Evolutionary conservation across 2,888 invertebrate genomes (phyloP).

Genomic region (Tipula helvola): DNA sequence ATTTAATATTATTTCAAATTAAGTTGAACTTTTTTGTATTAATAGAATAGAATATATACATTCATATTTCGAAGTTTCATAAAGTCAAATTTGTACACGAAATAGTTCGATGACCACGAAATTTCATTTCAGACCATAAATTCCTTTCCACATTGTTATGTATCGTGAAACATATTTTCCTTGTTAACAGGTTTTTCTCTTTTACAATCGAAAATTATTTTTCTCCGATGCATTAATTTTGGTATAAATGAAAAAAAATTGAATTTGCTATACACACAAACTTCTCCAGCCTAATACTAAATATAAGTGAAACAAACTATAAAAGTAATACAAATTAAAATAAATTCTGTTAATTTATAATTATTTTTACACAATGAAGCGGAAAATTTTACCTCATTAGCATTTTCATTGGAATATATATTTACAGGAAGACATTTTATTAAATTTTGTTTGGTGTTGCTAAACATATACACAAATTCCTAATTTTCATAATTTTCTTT

Average conservation of each 20-base stretch:
- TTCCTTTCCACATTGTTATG: no score
- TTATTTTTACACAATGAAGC: not conserved
- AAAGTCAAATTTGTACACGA: no score
- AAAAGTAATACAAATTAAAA: not conserved
- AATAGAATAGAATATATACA: no score
- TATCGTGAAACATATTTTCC: no score
- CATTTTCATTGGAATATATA: not conserved
- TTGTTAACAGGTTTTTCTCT: no score
- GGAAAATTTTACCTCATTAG: not conserved
- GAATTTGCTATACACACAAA: not conserved
- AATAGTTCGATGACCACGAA: no score
- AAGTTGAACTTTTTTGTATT: no score
- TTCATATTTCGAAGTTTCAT: no score
- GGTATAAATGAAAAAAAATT: not conserved
- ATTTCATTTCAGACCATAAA: no score
- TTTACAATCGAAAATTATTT: no score
- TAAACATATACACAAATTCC: not conserved
- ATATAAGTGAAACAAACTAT: not conserved
- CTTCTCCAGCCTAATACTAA: not conserved
- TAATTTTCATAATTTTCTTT: not conserved
- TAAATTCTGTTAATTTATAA: not conserved
- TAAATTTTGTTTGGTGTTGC: not conserved
- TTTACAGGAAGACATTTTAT: not conserved
- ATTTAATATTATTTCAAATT: no score
- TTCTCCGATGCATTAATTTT: no score